A percentile compares a stretch with the other conserved stretches of the same genome.
These are phyloP conservation scores for Colletes gigas DNA, from an alignment of 1,140 invertebrate genomes.

Conservation along the genomic window DNA sequence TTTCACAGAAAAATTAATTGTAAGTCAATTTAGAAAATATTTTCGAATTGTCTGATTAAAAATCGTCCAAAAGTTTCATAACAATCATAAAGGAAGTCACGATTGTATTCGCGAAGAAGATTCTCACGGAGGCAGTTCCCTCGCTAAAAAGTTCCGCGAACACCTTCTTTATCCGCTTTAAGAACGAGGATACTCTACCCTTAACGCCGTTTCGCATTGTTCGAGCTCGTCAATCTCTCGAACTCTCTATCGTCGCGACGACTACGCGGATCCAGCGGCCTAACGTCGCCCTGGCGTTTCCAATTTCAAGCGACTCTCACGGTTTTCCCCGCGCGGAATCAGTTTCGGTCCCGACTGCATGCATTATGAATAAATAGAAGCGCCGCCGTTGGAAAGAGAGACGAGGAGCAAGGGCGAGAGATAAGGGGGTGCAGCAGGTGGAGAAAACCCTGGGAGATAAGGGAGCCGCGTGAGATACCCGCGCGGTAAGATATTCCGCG, in stretches of 20 bases:
- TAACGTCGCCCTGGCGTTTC: conserved; percentile 16
- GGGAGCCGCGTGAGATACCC: conserved; percentile 41
- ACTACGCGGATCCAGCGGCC: not conserved
- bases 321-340: not conserved
- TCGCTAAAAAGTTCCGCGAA: no score
- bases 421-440: not conserved
- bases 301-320: conserved; percentile 33
- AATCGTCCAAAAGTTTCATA: no score
- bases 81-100: no score
- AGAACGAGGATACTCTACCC: not conserved
- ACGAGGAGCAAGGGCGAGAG: not conserved
- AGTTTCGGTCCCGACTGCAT: conserved; percentile 1
- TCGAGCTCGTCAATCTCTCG: not conserved
- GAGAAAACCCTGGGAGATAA: conserved; percentile 31
- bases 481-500: conserved; percentile 58
- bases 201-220: not conserved
- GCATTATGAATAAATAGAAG: conserved; percentile 28
- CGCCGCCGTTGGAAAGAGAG: conserved; percentile 17
- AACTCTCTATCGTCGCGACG: no score
- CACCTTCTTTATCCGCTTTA: no score
- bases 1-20: no score
- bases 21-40: no score
- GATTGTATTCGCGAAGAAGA: no score
- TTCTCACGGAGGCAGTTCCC: no score
- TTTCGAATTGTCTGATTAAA: no score